Evolutionary conservation across 2,888 invertebrate genomes (phyloP), one percentile per base, ranked within the genome.

Genomic region (Gari tellinella): DNA sequence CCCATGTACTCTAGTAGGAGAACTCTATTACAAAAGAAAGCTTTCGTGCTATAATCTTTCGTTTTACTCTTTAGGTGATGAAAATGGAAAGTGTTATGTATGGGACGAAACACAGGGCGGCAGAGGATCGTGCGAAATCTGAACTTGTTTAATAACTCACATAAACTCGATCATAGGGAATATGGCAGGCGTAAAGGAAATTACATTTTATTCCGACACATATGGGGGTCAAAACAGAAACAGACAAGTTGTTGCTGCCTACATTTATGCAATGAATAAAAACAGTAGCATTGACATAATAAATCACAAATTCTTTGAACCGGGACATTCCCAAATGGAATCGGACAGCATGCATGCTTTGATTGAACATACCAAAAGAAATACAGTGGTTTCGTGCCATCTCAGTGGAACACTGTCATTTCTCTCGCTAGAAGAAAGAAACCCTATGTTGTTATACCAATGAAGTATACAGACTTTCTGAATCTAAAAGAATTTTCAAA

Each of bases 261-360:
- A 63, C 1, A 31, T 77, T 1, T 62, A 62, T 37, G 17, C 60
- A 1, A 41, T 72, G 2, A 17, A 23, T 10, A n/a, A 41, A 7
- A 15, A 37, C 23, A 8, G 2, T 1, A 38, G 43, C 38, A 15
- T 66, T 8, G 26, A 72, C 19, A 25, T 45, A n/a, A 53, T 72
- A 25, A 45, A 60, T n/a, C 72, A 65, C 7, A 66, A 72, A 43
- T 72, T 77, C n/a, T 51, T 76, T 12, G 70, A 75, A 31, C 26
- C 51, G 5, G 70, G 58, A 19, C 70, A 75, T 40, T 63, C 72
- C 5, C 56, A 72, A 26, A 77, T 72, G 68, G 76, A 77, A 49
- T 68, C 46, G 17, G 61, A 77, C 38, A 57, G 46, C 10, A 72
- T 77, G 40, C 68, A 77, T 46, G 51, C 68, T 1, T 38, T 68